These are phyloP conservation scores for Gymnopithys bicolor DNA, from an alignment of 2,797 vertebrate species.

Conservation along the genomic window DNA sequence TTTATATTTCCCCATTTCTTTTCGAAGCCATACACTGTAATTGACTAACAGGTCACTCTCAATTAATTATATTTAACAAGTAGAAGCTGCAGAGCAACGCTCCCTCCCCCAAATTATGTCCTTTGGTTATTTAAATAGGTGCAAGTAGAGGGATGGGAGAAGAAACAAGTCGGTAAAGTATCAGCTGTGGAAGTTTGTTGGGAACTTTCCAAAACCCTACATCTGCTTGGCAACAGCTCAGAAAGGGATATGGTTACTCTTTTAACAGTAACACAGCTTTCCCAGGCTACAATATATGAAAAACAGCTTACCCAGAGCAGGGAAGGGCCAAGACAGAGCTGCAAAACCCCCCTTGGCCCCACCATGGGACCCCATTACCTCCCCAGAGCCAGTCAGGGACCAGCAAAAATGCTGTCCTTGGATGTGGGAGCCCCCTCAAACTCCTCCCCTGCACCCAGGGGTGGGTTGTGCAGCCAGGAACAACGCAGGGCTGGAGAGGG, in stretches of 20 bases:
- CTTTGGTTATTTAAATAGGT: slow-evolving; percentile 71
- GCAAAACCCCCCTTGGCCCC: neutral
- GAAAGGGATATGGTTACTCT: slow-evolving; percentile 82
- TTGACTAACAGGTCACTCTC: slow-evolving; percentile 17
- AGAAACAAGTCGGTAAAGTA: slow-evolving; percentile 72
- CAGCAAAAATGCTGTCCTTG: neutral
- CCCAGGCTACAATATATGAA: slow-evolving; percentile 81
- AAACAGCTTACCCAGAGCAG: slow-evolving; percentile 78
- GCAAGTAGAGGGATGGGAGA: slow-evolving; percentile 61
- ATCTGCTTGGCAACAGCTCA: slow-evolving; percentile 83
- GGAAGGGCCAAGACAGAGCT: slow-evolving; percentile 61
- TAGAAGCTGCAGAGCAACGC: neutral
- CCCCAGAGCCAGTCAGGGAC: neutral
- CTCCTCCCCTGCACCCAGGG: neutral
- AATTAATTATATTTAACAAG: slow-evolving; percentile 55
- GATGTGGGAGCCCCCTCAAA: neutral
- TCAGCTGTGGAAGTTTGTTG: slow-evolving; percentile 79
- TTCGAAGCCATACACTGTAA: neutral
- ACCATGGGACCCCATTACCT: neutral
- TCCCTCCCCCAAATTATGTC: slow-evolving; percentile 47
- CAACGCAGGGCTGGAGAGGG: neutral
- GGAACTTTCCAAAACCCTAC: slow-evolving; percentile 82
- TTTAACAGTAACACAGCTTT: slow-evolving; percentile 82
- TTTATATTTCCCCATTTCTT: neutral
- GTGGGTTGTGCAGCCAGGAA: neutral